These are phyloP conservation scores for Catharus minimus DNA, from an alignment of 2,113 vertebrate genomes.

Conservation along the genomic window DNA sequence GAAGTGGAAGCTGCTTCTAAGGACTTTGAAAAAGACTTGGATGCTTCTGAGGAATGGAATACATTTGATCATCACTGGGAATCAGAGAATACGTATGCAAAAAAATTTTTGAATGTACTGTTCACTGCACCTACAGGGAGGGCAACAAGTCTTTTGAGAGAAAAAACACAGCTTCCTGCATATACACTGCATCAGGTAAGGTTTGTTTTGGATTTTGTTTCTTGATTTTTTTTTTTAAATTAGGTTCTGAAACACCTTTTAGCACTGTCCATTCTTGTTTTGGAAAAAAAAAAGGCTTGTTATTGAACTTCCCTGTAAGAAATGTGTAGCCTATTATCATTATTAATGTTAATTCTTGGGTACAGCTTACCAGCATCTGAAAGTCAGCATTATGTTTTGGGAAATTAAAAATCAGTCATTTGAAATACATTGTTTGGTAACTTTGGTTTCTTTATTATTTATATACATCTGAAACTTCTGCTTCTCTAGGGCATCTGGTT, in stretches of 20 bases:
- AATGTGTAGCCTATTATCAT: neutral
- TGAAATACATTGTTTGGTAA: neutral
- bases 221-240: neutral
- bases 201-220: neutral
- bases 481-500: neutral
- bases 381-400: neutral
- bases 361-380: neutral
- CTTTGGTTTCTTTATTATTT: neutral
- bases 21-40: constrained; percentile 75
- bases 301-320: neutral
- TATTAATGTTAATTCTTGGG: neutral
- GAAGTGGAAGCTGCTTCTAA: constrained; percentile 70
- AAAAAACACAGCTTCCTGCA: constrained; percentile 76
- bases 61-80: neutral
- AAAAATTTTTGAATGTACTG: constrained; percentile 67
- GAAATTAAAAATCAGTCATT: neutral
- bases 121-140: constrained; percentile 86
- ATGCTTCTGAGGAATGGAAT: constrained; percentile 68
- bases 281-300: neutral
- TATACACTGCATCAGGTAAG: constrained; percentile 85
- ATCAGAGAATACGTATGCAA: neutral
- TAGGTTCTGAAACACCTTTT: neutral
- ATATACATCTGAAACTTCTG: neutral
- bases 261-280: neutral
- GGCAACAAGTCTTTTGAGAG: constrained; percentile 76